Conservation (phyloP, 2,113 vertebrate genomes). For the Phalacrocorax aristotelis region DNA sequence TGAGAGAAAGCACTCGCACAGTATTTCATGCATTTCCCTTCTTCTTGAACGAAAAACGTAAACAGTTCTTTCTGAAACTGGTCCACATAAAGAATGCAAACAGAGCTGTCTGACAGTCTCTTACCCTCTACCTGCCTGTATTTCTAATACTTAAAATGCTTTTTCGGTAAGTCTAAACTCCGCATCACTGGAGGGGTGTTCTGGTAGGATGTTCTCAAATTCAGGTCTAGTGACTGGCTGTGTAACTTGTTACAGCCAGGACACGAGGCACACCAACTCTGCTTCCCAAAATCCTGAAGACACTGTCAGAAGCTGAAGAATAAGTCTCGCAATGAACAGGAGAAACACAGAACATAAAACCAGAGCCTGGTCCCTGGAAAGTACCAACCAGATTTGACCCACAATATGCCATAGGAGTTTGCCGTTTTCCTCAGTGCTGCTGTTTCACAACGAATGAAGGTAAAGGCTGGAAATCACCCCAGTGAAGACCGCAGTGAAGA, state of each 20-base stretch:
- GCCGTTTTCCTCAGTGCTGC: neutral
- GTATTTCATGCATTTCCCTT: neutral
- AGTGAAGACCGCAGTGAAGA: neutral
- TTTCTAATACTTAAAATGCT: neutral
- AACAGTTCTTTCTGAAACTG: neutral
- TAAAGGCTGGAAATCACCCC: neutral
- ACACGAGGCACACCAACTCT: neutral
- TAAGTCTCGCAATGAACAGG: neutral
- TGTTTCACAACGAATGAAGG: neutral
- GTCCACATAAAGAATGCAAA: neutral
- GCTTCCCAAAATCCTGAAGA: neutral
- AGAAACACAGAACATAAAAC: neutral
- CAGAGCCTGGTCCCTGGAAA: neutral
- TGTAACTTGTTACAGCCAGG: neutral
- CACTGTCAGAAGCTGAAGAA: neutral
- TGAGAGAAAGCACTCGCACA: neutral
- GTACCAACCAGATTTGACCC: neutral
- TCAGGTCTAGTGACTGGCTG: neutral
- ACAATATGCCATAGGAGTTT: neutral
- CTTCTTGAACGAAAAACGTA: neutral
- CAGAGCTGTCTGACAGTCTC: neutral
- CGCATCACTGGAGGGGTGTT: neutral
- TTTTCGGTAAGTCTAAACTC: neutral
- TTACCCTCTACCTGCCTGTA: neutral
- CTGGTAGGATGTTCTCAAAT: neutral